Conservation (phyloP, 2,113 vertebrate genomes). For the Lepisosteus osseus region DNA sequence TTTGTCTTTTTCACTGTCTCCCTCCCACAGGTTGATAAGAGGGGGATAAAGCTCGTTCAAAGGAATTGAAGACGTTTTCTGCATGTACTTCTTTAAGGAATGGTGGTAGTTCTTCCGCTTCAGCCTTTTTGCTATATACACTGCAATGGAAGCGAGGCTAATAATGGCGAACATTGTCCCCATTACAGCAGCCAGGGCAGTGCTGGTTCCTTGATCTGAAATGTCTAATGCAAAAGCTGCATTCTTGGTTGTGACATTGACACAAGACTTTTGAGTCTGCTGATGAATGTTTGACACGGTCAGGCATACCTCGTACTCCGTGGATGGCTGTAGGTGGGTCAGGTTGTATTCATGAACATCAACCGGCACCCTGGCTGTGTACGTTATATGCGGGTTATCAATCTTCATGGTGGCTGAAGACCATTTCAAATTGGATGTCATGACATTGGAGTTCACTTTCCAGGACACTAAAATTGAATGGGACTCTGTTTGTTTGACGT, state of each 20-base stretch:
- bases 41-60: constrained; percentile 96
- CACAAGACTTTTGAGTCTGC: constrained; percentile 88
- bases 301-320: constrained; percentile 94
- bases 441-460: constrained; percentile 89
- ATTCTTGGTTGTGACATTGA: constrained; percentile 92
- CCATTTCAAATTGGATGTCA: constrained; percentile 94
- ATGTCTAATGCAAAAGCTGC: constrained; percentile 78
- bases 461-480: constrained; percentile 93
- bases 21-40: constrained; percentile 97
- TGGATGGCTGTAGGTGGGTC: constrained; percentile 89
- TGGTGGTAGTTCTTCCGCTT: constrained; percentile 97
- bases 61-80: constrained; percentile 96
- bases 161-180: constrained; percentile 88
- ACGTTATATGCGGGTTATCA: constrained; percentile 95
- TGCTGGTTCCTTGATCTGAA: constrained; percentile 84
- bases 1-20: constrained; percentile 92
- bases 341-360: constrained; percentile 96
- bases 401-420: constrained; percentile 96
- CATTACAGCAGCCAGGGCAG: constrained; percentile 86
- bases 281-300: constrained; percentile 88
- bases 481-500: constrained; percentile 86
- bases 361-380: constrained; percentile 90
- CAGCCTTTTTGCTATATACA: constrained; percentile 84
- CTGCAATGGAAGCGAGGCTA: constrained; percentile 78
- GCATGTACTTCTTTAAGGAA: constrained; percentile 97